Base-by-base conservation (phyloP, 1,140 invertebrate species). In the Helicoverpa armigera region DNA sequence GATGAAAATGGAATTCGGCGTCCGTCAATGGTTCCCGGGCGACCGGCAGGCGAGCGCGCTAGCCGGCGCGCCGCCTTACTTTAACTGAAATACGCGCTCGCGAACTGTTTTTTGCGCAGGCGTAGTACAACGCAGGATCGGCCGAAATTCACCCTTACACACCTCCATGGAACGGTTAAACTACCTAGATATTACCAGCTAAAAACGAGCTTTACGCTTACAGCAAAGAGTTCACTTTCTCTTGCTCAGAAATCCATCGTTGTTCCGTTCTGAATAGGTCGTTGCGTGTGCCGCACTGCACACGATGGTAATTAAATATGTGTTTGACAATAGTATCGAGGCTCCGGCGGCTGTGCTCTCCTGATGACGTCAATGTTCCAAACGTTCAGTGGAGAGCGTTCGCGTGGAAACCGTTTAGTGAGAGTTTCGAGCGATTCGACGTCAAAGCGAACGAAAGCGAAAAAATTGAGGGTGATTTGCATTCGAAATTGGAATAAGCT, bases 231-330 rank as follows among this genome's bases (percentile, higher is more conserved):
- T 67, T n/a, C 12, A 65, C 69, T 85, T 84, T 86, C 0, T 18
- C 13, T 5, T 80, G 70, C 9, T 11, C 12, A 14, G 1, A n/a
- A 14, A 18, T 7, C 10, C 16, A 2, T 29, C 23, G 63, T 79
- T 87, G 29, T 60, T 43, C 77, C 48, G 84, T 90, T 90, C 58
- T 65, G 50, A 11, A 14, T 58, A 63, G 73, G 12, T 77, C 29
- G 18, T 86, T 87, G 88, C 90, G 90, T 87, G 91, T 93, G 91
- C 91, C 93, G 93, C 92, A 94, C 92, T 94, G 93, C 93, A 94
- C 91, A 94, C 93, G 90, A 87, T 90, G 89, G 90, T 94, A 92
- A 93, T 94, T 93, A 94, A 94, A 94, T 93, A 93, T 93, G 92
- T 94, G 91, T 94, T 93, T 94, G 92, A 94, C 92, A 94, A 93